These are phyloP conservation scores for Thamnophis sirtalis DNA, from an alignment of 2,113 vertebrate species.

Conservation along the genomic window DNA sequence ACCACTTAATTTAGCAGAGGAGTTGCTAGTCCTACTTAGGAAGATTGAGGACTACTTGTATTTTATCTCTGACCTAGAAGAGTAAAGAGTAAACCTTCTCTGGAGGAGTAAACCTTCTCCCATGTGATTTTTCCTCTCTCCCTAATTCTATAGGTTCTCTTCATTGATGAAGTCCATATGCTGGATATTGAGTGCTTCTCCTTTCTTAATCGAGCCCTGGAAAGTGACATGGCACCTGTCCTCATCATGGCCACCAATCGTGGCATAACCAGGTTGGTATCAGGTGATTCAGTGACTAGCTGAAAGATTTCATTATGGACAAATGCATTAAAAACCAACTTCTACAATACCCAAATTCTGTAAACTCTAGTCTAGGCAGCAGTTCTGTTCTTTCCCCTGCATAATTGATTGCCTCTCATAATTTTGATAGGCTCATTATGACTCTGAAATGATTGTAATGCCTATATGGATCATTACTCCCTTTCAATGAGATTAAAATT, in stretches of 20 bases:
- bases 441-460: background rate
- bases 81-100: too few species aligned
- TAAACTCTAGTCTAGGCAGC: background rate
- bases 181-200: constrained; percentile 94
- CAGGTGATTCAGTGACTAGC: background rate
- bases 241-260: constrained; percentile 94
- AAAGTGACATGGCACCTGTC: constrained; percentile 88
- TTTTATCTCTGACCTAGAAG: background rate
- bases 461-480: background rate
- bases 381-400: too few species aligned
- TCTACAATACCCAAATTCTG: background rate
- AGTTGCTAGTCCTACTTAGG: background rate
- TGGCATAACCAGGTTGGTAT: constrained; percentile 83
- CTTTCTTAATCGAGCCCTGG: constrained; percentile 88
- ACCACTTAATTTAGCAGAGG: background rate
- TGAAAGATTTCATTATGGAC: background rate
- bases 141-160: constrained; percentile 77
- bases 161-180: constrained; percentile 94
- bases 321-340: background rate
- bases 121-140: background rate
- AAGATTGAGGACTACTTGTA: background rate
- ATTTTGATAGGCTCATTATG: background rate
- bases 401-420: background rate
- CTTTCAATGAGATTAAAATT: background rate
- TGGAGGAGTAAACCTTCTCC: background rate